Conservation (phyloP, 2,797 vertebrate species). For the Muraenolepis orangiensis region DNA sequence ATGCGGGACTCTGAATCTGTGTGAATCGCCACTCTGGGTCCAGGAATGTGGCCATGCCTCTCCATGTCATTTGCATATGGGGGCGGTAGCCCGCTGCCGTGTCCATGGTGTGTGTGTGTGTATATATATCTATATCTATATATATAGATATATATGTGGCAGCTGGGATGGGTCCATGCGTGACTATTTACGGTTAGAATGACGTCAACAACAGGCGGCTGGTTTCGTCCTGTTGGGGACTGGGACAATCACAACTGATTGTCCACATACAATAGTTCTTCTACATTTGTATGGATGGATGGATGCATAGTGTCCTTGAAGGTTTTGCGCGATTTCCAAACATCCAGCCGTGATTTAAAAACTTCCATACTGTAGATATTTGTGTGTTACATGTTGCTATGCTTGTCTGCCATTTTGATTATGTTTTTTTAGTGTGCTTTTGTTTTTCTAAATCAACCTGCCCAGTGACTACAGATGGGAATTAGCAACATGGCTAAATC, state of each 20-base stretch:
- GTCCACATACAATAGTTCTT: not conserved
- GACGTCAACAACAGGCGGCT: constrained; percentile 23
- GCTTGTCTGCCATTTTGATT: too few species aligned
- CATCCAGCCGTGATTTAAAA: too few species aligned
- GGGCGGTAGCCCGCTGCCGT: constrained; percentile 34
- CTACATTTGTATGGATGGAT: not conserved
- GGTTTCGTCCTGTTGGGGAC: not conserved
- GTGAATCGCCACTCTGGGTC: constrained; percentile 46
- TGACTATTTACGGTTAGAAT: constrained; percentile 26
- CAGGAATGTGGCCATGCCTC: constrained; percentile 52
- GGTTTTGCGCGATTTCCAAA: too few species aligned
- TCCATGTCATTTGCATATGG: constrained; percentile 58
- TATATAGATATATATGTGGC: too few species aligned
- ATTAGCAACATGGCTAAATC: too few species aligned
- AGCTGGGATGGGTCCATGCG: constrained; percentile 37
- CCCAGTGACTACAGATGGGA: too few species aligned
- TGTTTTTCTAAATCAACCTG: too few species aligned
- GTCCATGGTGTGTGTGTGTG: constrained; percentile 26
- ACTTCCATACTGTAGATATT: too few species aligned
- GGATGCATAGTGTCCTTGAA: not conserved
- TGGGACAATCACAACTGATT: too few species aligned
- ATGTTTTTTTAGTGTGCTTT: too few species aligned
- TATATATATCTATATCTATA: too few species aligned
- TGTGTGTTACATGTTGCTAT: too few species aligned
- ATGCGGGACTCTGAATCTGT: constrained; percentile 48